Conservation (phyloP, 23 tunicate species). For the Ascidia mentula region DNA sequence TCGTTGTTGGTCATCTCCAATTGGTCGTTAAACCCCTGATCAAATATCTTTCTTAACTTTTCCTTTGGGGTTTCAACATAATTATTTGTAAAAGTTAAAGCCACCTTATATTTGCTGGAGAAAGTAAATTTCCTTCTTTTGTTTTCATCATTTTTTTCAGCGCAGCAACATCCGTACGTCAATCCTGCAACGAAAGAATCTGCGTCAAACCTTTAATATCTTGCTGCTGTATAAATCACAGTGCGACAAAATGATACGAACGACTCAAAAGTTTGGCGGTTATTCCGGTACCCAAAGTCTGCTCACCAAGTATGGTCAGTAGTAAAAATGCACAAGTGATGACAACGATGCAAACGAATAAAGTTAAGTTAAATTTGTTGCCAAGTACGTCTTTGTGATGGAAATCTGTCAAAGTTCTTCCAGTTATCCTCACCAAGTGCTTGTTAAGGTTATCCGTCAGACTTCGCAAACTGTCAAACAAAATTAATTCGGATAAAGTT, state of each 20-base stretch:
- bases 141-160: not conserved
- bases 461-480: not conserved
- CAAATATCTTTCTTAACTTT: not conserved
- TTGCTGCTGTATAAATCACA: not conserved
- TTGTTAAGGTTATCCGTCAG: not conserved
- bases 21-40: not conserved
- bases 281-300: too few species aligned
- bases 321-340: not conserved
- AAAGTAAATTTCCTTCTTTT: not conserved
- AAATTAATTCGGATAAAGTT: not conserved
- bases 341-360: not conserved
- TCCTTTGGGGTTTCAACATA: not conserved
- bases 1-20: conserved; percentile 6
- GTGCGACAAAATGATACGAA: too few species aligned
- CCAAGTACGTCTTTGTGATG: not conserved
- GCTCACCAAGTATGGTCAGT: not conserved
- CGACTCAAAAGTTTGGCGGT: too few species aligned
- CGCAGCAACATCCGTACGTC: not conserved
- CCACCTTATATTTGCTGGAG: not conserved
- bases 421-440: not conserved
- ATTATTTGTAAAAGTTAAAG: not conserved
- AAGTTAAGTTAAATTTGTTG: not conserved
- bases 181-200: not conserved
- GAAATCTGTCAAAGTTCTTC: not conserved
- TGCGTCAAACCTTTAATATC: not conserved